Base-by-base conservation (phyloP, 2,113 vertebrate species). In the Boulengeromyrus knoepffleri region DNA sequence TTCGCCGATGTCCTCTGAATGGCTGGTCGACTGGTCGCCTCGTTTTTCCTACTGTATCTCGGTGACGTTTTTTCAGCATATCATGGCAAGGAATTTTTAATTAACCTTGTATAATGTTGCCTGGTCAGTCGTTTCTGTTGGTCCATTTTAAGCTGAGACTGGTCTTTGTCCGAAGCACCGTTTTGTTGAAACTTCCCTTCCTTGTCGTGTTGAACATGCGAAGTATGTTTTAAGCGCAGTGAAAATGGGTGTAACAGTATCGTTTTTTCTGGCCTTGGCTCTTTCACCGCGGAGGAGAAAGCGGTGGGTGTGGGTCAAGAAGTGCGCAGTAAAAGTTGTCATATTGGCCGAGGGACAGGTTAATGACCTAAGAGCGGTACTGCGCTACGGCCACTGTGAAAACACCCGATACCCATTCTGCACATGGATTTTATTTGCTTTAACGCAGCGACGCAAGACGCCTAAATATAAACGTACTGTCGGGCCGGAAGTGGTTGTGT, bases 281-380 rank as follows among this genome's bases (percentile, higher is more conserved):
- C 10, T 3, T 70, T 70, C 62, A 27, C 27, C n/a, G n/a, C 27
- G n/a, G 10, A 70, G 62, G n/a, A 70, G 27, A 27, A 27, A 66
- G 13, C 10, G n/a, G n/a, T 70, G 62, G n/a, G n/a, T 70, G 62
- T 70, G 62, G 62, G 27, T 31, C 62, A 70, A 31, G 31, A 31
- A 31, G 62, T 70, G 62, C n/a, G 62, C 27, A 70, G n/a, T 70
- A 70, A 31, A 88, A 88, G 88, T 88, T 88, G 88, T 88, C 39
- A n/a, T 19, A 62, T 17, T 70, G 8, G 56, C 45, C 27, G 88
- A 45, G 45, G 39, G 24, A 88, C 56, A 88, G 27, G 10, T 70
- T 70, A 50, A 24, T 49, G 46, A 39, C 10, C 21, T 27, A 15
- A 88, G 87, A 88, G 50, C 39, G 19, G 56, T 8, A 58, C 15